Evolutionary conservation across 2,888 invertebrate species (phyloP), one percentile per base, ranked within the genome.

Genomic region (Ophioninae sp.): DNA sequence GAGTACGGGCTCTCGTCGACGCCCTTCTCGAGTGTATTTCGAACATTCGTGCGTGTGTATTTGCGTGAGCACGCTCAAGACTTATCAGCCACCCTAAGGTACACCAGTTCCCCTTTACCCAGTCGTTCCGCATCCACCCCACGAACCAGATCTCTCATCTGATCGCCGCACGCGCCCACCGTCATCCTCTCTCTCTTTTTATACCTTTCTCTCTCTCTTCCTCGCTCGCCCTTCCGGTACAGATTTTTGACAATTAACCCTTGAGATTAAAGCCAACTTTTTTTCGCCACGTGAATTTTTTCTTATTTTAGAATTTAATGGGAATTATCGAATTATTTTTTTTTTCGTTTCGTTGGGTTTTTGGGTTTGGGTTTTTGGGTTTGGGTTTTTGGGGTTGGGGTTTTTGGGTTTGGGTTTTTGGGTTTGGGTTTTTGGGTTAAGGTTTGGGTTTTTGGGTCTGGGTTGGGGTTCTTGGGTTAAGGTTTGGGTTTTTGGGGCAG

Each of bases 1-100:
- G 88, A 91, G 85, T 81, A 90, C 87, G 79, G 30, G 89, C 89
- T 89, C 91, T 91, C 88, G 86, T 90, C 80, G 81, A 74, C 81
- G 83, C 83, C 81, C 83, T 83, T 78, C 83, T 83, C 81, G 75
- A 83, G 83, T 83, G 75, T 65, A 41, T 23, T 65, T 41, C 61
- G 61, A 78, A 23, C 77, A 37, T 73, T 63, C 23, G 59, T 61
- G 67, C 69, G 61, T 41, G 39, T 68, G 63, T 30, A 87, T 87
- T 79, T 83, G 85, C 84, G 86, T 86, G 86, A 71, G 77, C 59
- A 67, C 67, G 71, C 61, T 63, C 71, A 74, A 77, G 75, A 81
- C 65, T 79, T 78, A 68, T 83, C 78, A 84, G 64, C 84, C 82
- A 77, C 81, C 79, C 76, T 59, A 74, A 75, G 76, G 73, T 65